A percentile compares a stretch with the other conserved stretches of the same genome.
These are phyloP conservation scores for Nerophis ophidion DNA, from an alignment of 2,113 vertebrate genomes.

Conservation along the genomic window DNA sequence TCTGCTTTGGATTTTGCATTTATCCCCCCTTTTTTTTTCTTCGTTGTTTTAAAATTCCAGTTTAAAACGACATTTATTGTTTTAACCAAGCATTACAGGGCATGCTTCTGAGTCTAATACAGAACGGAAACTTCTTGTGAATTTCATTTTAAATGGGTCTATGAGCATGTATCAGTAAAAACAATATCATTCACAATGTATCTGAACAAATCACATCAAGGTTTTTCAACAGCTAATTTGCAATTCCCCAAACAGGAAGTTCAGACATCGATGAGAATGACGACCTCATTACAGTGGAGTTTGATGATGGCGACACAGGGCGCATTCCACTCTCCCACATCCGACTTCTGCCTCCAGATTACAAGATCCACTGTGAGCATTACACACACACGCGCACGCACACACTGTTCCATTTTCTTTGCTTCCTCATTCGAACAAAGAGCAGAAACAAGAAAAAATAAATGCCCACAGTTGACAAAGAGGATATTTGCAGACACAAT, in stretches of 20 bases:
- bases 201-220: neutral
- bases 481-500: neutral
- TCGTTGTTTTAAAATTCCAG: too few species aligned
- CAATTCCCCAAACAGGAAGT: conserved; percentile 68
- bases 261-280: conserved; percentile 85
- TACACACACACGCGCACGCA: neutral
- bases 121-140: too few species aligned
- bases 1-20: too few species aligned
- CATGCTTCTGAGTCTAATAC: too few species aligned
- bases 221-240: neutral
- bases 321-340: conserved; percentile 95
- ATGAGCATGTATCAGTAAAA: too few species aligned
- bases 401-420: neutral
- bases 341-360: conserved; percentile 91
- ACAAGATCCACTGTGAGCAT: conserved; percentile 96
- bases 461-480: neutral
- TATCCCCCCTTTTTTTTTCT: too few species aligned
- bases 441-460: conserved; percentile 1
- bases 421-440: neutral
- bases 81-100: too few species aligned
- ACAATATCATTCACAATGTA: too few species aligned
- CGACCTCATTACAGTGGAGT: conserved; percentile 95
- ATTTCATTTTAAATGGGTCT: too few species aligned
- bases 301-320: conserved; percentile 94
- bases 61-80: too few species aligned